Conservation (phyloP, 2,113 vertebrate species). For the Xiphophorus hellerii region DNA sequence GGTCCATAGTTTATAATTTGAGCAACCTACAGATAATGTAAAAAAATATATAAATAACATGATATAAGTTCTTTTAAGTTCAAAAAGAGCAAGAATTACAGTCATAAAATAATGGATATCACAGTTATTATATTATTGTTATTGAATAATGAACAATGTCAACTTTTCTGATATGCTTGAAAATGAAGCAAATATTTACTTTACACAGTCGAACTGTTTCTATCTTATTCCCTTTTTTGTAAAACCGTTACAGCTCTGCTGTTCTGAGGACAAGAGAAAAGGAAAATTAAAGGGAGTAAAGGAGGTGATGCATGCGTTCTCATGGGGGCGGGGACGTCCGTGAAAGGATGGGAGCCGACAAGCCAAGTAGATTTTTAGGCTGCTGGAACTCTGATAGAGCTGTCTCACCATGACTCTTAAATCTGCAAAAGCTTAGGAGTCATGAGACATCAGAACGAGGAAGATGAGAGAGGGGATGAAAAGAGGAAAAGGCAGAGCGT, state of each 20-base stretch:
- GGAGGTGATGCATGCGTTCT: slow-evolving; percentile 28
- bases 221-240: background rate
- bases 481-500: slow-evolving; percentile 50
- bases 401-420: slow-evolving; percentile 48
- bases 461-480: slow-evolving; percentile 23
- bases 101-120: too few species aligned
- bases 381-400: slow-evolving; percentile 44
- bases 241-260: slow-evolving; percentile 28
- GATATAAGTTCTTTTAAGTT: too few species aligned
- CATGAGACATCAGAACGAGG: slow-evolving; percentile 52
- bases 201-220: background rate
- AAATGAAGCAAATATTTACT: background rate
- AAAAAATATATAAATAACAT: background rate
- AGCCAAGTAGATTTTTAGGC: slow-evolving; percentile 51
- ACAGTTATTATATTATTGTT: background rate
- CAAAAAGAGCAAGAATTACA: too few species aligned
- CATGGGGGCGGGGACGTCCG: slow-evolving; percentile 6
- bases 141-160: background rate
- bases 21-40: background rate
- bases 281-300: slow-evolving; percentile 40
- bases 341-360: slow-evolving; percentile 22
- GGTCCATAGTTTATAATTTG: background rate
- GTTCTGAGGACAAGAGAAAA: slow-evolving; percentile 2
- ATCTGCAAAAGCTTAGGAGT: slow-evolving; percentile 46
- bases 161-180: background rate